A percentile compares a stretch with the other conserved stretches of the same genome.
Conservation (phyloP, 2,888 invertebrate genomes). For the Orthosia incerta region DNA sequence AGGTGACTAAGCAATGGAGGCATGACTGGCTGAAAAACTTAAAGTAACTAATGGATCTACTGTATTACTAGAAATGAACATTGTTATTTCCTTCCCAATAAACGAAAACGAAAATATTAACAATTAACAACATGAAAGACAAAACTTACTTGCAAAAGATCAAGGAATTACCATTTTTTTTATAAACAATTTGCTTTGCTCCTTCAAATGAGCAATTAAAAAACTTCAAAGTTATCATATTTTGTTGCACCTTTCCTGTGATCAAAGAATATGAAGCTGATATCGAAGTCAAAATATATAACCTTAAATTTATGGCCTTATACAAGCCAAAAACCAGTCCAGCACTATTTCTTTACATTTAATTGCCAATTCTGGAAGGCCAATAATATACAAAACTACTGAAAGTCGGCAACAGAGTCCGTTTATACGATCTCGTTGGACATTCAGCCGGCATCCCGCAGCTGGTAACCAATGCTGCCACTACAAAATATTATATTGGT, state of each 20-base stretch:
- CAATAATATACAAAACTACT: conserved; percentile 3
- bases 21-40: conserved; percentile 39
- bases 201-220: not conserved
- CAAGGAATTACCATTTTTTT: not conserved
- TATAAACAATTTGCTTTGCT: not conserved
- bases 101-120: not conserved
- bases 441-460: conserved; percentile 21
- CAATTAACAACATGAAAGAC: not conserved
- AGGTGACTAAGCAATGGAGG: conserved; percentile 9
- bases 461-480: conserved; percentile 24
- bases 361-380: not conserved
- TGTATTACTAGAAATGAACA: not conserved
- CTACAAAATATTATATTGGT: conserved; percentile 33
- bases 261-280: not conserved
- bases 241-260: not conserved
- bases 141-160: not conserved
- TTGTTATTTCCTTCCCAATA: not conserved
- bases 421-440: conserved; percentile 25
- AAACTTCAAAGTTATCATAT: not conserved
- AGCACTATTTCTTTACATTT: not conserved
- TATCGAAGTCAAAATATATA: not conserved
- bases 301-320: too few relatives aligned
- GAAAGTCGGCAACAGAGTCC: conserved; percentile 4
- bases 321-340: not conserved
- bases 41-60: conserved; percentile 26